Percentiles rank a stretch among this genome's conserved stretches.
These are phyloP conservation scores for Malacoctenus gilli DNA, from an alignment of 2,797 vertebrate species.

Conservation along the genomic window DNA sequence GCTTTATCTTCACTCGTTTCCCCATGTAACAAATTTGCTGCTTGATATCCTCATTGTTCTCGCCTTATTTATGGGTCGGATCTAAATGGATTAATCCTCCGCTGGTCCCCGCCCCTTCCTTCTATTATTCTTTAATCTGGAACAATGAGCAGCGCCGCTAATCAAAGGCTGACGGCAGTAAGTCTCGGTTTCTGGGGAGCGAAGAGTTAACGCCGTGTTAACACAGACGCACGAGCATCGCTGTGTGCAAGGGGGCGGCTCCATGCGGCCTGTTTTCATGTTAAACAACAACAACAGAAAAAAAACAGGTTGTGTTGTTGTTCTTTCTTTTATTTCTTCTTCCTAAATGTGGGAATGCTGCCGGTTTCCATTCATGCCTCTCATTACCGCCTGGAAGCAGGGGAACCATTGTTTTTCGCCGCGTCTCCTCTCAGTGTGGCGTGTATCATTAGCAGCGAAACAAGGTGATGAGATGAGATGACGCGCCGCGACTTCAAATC, in stretches of 20 bases:
- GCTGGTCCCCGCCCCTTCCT: constrained; percentile 11
- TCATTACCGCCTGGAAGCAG: constrained; percentile 24
- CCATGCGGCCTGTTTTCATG: neutral
- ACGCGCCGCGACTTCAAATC: constrained; percentile 27
- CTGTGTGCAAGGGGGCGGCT: neutral
- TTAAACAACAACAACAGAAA: constrained; percentile 10
- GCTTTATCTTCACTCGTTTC: constrained; percentile 43
- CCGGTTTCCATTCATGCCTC: constrained; percentile 9
- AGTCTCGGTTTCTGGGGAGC: neutral
- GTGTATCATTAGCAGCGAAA: constrained; percentile 34
- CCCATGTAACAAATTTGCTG: constrained; percentile 44
- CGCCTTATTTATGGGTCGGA: constrained; percentile 38
- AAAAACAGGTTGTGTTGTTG: constrained; percentile 6
- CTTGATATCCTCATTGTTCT: constrained; percentile 46
- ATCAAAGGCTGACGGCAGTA: constrained; percentile 30
- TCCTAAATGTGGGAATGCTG: constrained; percentile 13
- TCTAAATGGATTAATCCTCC: constrained; percentile 42
- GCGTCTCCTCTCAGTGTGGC: neutral
- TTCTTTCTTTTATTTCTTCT: too few species aligned
- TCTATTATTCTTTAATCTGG: constrained; percentile 1
- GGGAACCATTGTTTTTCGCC: constrained; percentile 16
- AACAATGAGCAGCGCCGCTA: constrained; percentile 14
- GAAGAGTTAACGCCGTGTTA: neutral
- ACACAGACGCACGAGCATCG: neutral
- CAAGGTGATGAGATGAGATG: constrained; percentile 23